Evolutionary conservation across 2,113 vertebrate species (phyloP), one percentile per base, ranked within the genome.

Genomic region (Megaceryle torquata): DNA sequence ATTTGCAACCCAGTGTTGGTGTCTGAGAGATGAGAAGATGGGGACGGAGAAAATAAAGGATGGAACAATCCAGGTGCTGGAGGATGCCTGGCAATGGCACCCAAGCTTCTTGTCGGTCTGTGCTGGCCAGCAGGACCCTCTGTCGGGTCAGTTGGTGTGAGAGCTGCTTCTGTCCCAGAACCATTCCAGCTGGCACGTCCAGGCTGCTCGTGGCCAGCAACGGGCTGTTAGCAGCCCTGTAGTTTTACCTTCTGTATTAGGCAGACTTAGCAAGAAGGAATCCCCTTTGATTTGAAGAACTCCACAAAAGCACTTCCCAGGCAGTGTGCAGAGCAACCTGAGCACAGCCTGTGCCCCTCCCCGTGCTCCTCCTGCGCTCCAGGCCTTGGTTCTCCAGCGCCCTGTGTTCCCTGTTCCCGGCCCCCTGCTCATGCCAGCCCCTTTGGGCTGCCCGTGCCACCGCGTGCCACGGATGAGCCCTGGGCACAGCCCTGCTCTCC

Each of bases 81-180:
- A 43, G 41, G 26, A 5, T 33, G 26, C 7, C 0, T 11, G 57
- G 54, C 37, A n/a, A 39, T 3, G 44, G 39, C 65, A 22, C 39
- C 51, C 39, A 5, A 10, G 69, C 68, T 19, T 26, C 51, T 17
- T 17, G 6, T 3, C 37, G 20, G 13, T 2, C 37, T 2, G 6
- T 21, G 7, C 8, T 2, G 37, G 19, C 31, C n/a, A 43, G 39
- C 29, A 35, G 14, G 12, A 15, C 15, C 11, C 31, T 37, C 35
- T 24, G 16, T 28, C 26, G 0, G 2, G 24, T 33, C 20, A 4
- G 39, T 9, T 9, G 35, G 11, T 7, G 4, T 2, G 17, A 24
- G 39, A 24, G 29, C 57, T 82, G 59, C 71, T 37, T 12, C 41
- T 56, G 11, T 41, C 50, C 50, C 44, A 19, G 44, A 25, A 17